Base-by-base conservation (phyloP, 1,140 invertebrate genomes). In the Drosophila asahinai region DNA sequence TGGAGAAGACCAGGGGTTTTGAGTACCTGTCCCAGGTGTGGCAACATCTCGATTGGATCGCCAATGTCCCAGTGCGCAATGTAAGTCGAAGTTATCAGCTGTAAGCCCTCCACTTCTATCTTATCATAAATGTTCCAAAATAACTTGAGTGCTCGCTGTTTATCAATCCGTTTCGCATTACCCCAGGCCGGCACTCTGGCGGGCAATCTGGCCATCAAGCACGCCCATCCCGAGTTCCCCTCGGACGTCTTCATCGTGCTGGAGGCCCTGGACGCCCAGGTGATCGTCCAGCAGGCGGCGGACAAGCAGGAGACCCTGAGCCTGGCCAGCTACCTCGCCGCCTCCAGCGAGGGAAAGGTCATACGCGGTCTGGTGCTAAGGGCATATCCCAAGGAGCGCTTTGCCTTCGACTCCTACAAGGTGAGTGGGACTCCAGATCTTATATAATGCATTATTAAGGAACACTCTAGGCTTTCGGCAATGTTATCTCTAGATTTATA, bases 171-270 rank as follows among this genome's bases (percentile, higher is more conserved):
- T 64, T 60, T 76, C 47, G 55, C 51, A 68, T 76, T 84, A 61
- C 58, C 51, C 25, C 64, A 93, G 92, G 82, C 96, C 64, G 96
- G 95, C 71, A 96, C 95, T 12, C 92, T 97, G 75, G 97, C 96
- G 45, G 97, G 97, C 51, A 97, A 98, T 82, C 92, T 98, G 57
- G 95, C 96, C 94, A 94, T 97, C 75, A 97, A 97, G 93, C 94
- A 97, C 78, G 78, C 92, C 9, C 94, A 96, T 70, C 94, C 93
- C 6, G 95, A 96, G 73, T 97, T 97, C 91, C 96, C 95, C 11
- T 97, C 97, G 1, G 96, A 97, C 91, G 86, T 97, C 9, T 97
- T 96, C 86, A 89, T 97, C 19, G 93, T 96, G 8, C 92, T 97
- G 42, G 95, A 96, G 93, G 95, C 96, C 8, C 94, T 95, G 48